Conservation (phyloP, 2,888 invertebrate species). For the Eupeodes luniger region DNA sequence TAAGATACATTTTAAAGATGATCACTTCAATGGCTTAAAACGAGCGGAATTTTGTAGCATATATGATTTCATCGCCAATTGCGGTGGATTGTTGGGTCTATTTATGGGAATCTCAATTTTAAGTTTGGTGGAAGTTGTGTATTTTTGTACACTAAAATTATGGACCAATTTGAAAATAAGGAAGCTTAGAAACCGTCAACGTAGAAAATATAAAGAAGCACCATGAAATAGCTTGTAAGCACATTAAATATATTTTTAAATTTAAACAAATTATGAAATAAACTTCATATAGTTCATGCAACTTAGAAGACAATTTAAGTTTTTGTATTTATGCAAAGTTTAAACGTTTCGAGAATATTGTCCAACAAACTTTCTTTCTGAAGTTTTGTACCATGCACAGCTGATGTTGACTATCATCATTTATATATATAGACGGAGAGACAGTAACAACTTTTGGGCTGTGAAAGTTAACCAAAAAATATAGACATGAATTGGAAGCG, state of each 20-base stretch:
- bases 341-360: too few species aligned
- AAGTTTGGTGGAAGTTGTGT: slow-evolving; percentile 85
- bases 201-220: not conserved
- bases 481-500: too few species aligned
- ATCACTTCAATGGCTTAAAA: slow-evolving; percentile 88
- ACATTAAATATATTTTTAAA: not conserved
- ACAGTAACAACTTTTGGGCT: too few species aligned
- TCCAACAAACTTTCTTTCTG: too few species aligned
- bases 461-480: too few species aligned
- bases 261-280: not conserved
- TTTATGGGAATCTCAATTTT: slow-evolving; percentile 84
- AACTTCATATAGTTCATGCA: too few species aligned
- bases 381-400: too few species aligned
- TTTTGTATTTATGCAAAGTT: too few species aligned
- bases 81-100: slow-evolving; percentile 87
- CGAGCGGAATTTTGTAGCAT: slow-evolving; percentile 88
- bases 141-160: slow-evolving; percentile 83
- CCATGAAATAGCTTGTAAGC: not conserved
- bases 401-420: too few species aligned
- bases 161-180: not conserved
- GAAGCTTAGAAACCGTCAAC: not conserved
- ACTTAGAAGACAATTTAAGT: too few species aligned
- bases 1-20: slow-evolving; percentile 89
- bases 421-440: too few species aligned
- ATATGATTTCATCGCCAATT: slow-evolving; percentile 89